A percentile compares a stretch with the other conserved stretches of the same genome.
Conservation (phyloP, 2,888 invertebrate genomes). For the Diabrotica balteata region DNA sequence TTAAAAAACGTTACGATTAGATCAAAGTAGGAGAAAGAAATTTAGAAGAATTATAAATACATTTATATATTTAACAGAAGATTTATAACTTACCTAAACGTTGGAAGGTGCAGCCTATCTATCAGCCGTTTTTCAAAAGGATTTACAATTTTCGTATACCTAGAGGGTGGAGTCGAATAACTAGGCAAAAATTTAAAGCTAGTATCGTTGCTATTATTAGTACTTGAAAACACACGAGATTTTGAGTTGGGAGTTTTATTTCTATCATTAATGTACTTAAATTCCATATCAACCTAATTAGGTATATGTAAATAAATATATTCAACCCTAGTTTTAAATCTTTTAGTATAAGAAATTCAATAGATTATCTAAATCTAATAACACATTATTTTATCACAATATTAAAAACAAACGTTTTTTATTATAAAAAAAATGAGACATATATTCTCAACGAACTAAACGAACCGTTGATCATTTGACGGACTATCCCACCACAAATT, state of each 20-base stretch:
- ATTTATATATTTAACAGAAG: too few species aligned
- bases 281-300: constrained; percentile 38
- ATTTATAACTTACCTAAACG: constrained; percentile 68
- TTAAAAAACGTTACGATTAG: too few species aligned
- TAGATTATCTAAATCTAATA: constrained; percentile 17
- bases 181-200: constrained; percentile 58
- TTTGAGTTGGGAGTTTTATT: constrained; percentile 47
- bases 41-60: too few species aligned
- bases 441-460: constrained; percentile 18
- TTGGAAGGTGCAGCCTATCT: constrained; percentile 70
- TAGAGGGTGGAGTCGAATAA: constrained; percentile 66
- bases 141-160: constrained; percentile 68
- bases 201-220: constrained; percentile 50
- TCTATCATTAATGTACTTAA: constrained; percentile 44
- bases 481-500: constrained; percentile 23
- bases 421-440: neutral
- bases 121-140: constrained; percentile 73
- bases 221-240: constrained; percentile 37
- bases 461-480: constrained; percentile 26
- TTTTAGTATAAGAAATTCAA: neutral
- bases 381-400: constrained; percentile 18
- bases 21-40: too few species aligned
- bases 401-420: neutral
- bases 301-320: too few species aligned
- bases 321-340: too few species aligned